A percentile compares a stretch with the other conserved stretches of the same genome.
phyloP scores from a whole-genome alignment of 1,140 invertebrate species.

The Danaus plexippus region DNA sequence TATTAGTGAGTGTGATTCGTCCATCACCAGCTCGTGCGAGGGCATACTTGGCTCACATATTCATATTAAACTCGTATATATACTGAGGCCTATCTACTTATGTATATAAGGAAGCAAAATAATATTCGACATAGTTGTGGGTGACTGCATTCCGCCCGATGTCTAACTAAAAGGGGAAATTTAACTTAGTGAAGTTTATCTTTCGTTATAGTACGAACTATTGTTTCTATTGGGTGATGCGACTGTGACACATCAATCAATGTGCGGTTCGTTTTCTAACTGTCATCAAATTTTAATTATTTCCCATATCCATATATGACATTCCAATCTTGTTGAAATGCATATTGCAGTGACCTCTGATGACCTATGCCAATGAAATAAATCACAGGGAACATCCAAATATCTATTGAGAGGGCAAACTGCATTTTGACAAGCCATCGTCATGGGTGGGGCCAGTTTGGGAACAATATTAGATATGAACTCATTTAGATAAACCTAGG shows the following conservation, averaged over 20 bases:
- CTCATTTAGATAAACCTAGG: constrained; percentile 61
- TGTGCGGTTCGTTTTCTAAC: constrained; percentile 6
- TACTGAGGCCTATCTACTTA: constrained; percentile 65
- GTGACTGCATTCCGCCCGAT: constrained; percentile 69
- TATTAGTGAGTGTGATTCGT: constrained; percentile 47
- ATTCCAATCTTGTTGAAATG: constrained; percentile 70
- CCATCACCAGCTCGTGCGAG: constrained; percentile 36
- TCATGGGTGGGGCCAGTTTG: constrained; percentile 69
- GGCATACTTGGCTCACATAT: constrained; percentile 53
- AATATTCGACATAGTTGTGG: constrained; percentile 71
- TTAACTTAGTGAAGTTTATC: constrained; percentile 44
- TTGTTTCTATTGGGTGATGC: constrained; percentile 11
- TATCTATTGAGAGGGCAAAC: constrained; percentile 26
- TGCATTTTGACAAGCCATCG: constrained; percentile 63
- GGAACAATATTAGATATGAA: constrained; percentile 68
- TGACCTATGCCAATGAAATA: constrained; percentile 17
- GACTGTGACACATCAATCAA: constrained; percentile 2
- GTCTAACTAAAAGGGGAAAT: constrained; percentile 63
- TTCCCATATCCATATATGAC: constrained; percentile 63
- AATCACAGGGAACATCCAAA: constrained; percentile 8
- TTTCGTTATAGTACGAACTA: constrained; percentile 39
- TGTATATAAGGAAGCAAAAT: constrained; percentile 65
- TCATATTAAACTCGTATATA: constrained; percentile 52
- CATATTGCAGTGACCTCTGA: constrained; percentile 37
- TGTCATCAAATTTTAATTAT: constrained; percentile 27